These are phyloP conservation scores for Epicauta chinensis DNA, from an alignment of 1,140 invertebrate species.

Conservation along the genomic window DNA sequence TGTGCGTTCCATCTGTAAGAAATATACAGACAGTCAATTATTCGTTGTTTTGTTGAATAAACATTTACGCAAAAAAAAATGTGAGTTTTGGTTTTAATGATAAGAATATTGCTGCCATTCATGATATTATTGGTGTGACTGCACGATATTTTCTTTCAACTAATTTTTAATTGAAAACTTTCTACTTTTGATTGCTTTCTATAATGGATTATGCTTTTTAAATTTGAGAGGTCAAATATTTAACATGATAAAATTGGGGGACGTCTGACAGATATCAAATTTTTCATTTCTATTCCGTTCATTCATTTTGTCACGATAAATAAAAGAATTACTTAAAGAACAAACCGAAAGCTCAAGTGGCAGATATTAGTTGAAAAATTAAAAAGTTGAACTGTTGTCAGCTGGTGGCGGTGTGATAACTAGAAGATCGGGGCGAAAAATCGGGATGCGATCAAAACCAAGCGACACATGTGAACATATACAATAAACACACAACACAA, in stretches of 20 bases:
- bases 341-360: constrained; percentile 26
- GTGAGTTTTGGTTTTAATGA: constrained; percentile 8
- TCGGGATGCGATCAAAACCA: constrained; percentile 8
- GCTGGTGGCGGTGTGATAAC: constrained; percentile 27
- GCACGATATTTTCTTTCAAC: constrained; percentile 13
- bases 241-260: constrained; percentile 11
- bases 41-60: background rate
- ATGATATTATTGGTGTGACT: constrained; percentile 2
- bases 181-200: constrained; percentile 10
- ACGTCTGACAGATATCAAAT: constrained; percentile 26
- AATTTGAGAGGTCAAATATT: constrained; percentile 26
- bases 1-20: background rate
- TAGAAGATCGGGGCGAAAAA: constrained; percentile 1
- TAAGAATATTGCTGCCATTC: too few species aligned
- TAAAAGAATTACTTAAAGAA: constrained; percentile 25
- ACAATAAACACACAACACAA: constrained; percentile 1
- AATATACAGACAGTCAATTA: constrained; percentile 1
- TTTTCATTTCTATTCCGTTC: constrained; percentile 27
- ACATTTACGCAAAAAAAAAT: background rate
- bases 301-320: constrained; percentile 25
- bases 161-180: constrained; percentile 18
- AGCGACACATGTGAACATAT: constrained; percentile 10
- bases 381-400: constrained; percentile 31
- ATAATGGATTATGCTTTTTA: constrained; percentile 19
- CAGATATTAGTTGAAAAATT: constrained; percentile 31